Base-by-base conservation (phyloP, 2,113 vertebrate genomes). In the Amazona guildingii region DNA sequence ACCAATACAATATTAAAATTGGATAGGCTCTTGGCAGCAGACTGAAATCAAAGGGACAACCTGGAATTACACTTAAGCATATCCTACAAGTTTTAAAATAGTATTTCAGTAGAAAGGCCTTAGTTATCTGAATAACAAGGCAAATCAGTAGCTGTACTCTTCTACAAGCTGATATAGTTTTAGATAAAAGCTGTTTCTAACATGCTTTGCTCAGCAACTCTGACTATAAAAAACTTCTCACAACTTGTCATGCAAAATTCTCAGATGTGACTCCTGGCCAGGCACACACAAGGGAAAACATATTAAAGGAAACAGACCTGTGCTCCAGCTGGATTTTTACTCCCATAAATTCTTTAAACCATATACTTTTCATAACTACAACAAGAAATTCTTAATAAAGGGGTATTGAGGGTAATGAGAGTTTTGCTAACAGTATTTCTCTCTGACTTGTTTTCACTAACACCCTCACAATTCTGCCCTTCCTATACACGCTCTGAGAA, bases 321-420 rank as follows among this genome's bases (percentile, higher is more conserved):
- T 6, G 52, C 62, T n/a, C 62, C 3, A 19, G n/a, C 39, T 28
- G 43, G 6, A 35, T 33, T 8, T 52, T 48, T 52, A 52, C 51
- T 52, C 9, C 27, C 15, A 1, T 52, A 52, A 52, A 6, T 17
- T 28, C 51, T 28, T 52, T 52, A 62, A 41, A 68, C 10, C 21
- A 6, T 1, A 1, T 0, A 3, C 16, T 66, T 64, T 21, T 5
- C 18, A 3, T 12, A 15, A 35, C 27, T 18, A 17, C 67, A 27
- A 0, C 1, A 29, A 31, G 17, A 70, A n/a, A 29, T 28, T 52
- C 9, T 18, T 16, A 70, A 23, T 4, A 21, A 37, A 46, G 44
- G 8, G 44, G 44, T 46, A 46, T 46, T 46, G 44, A 46, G 44
- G 11, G 15, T 8, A 44, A 23, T 7, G 7, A 7, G 4, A 11